Conservation (phyloP, 2,888 invertebrate genomes). For the Shargacucullia verbasci region DNA sequence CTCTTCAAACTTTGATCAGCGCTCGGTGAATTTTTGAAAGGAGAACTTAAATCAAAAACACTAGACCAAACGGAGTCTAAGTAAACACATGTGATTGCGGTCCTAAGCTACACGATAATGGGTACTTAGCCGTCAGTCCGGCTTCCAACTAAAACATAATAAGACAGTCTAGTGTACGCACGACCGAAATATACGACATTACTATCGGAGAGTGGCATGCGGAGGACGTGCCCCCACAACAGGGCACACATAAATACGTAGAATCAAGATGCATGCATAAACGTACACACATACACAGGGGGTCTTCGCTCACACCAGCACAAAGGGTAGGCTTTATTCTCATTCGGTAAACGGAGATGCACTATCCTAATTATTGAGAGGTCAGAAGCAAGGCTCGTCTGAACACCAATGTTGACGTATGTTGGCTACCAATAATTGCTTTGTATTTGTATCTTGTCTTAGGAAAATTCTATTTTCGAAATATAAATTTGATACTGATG, state of each 20-base stretch:
- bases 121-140: constrained; percentile 24
- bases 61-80: neutral
- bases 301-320: constrained; percentile 69
- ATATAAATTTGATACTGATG: neutral
- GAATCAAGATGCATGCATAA: constrained; percentile 77
- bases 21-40: too few relatives aligned
- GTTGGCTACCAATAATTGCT: constrained; percentile 58
- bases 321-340: constrained; percentile 86
- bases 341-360: constrained; percentile 89
- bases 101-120: constrained; percentile 10
- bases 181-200: constrained; percentile 81
- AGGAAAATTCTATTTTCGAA: neutral
- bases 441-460: constrained; percentile 45
- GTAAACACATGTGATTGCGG: constrained; percentile 2
- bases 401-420: constrained; percentile 71
- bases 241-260: constrained; percentile 70
- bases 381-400: constrained; percentile 66
- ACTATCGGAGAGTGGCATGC: constrained; percentile 79
- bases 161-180: constrained; percentile 74
- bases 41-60: neutral
- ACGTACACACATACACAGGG: constrained; percentile 64
- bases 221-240: constrained; percentile 70
- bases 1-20: constrained; percentile 8
- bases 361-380: constrained; percentile 90
- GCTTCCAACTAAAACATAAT: constrained; percentile 65